These are phyloP conservation scores for Aethina tumida DNA, from an alignment of 1,140 invertebrate genomes.

Conservation along the genomic window DNA sequence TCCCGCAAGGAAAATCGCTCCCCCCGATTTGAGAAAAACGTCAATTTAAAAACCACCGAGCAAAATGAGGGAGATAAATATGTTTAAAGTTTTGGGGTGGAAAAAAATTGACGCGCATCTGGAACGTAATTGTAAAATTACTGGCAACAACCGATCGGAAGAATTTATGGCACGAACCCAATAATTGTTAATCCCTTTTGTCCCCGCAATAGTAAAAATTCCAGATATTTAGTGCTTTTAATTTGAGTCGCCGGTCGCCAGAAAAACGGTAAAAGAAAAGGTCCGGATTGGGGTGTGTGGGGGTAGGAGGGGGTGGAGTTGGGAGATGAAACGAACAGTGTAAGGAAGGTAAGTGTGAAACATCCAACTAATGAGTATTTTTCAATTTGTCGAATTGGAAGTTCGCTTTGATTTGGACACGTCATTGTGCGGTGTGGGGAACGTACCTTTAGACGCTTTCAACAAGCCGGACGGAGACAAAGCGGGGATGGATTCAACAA, in stretches of 20 bases:
- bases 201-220: slow-evolving; percentile 16
- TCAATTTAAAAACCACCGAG: neutral
- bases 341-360: slow-evolving; percentile 31
- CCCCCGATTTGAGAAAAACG: neutral
- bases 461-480: too few relatives aligned
- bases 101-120: too few relatives aligned
- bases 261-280: neutral
- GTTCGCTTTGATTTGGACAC: slow-evolving; percentile 32
- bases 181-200: slow-evolving; percentile 1
- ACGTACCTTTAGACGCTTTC: too few relatives aligned
- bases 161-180: neutral
- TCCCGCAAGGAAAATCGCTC: too few relatives aligned
- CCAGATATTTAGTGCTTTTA: slow-evolving; percentile 20
- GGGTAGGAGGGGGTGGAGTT: neutral
- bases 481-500: too few relatives aligned
- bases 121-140: neutral
- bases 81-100: neutral
- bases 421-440: slow-evolving; percentile 25
- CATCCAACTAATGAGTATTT: slow-evolving; percentile 38
- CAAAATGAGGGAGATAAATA: neutral
- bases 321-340: neutral
- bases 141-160: too few relatives aligned
- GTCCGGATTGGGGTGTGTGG: neutral
- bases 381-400: slow-evolving; percentile 36
- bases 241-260: neutral